phyloP scores from a whole-genome alignment of 2,888 invertebrate species.

The Amaurobius ferox region DNA sequence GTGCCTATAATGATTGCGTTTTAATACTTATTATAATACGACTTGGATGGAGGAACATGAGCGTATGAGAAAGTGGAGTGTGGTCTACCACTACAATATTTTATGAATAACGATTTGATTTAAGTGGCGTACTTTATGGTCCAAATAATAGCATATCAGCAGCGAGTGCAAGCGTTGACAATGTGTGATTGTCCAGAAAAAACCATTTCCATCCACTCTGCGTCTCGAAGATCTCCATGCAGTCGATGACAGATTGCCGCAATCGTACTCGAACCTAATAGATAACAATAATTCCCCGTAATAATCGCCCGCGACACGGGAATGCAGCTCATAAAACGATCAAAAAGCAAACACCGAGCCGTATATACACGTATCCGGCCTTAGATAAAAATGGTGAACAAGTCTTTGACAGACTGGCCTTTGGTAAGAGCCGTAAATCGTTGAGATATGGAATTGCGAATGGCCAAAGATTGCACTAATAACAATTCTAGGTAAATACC shows the following conservation, averaged over 20 bases:
- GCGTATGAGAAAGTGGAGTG: no score
- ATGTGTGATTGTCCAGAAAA: background rate
- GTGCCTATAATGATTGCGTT: no score
- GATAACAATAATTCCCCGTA: conserved; percentile 69
- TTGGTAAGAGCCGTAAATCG: conserved; percentile 63
- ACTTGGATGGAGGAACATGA: no score
- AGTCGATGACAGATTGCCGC: conserved; percentile 66
- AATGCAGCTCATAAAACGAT: conserved; percentile 64
- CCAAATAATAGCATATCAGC: background rate
- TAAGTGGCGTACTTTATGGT: background rate
- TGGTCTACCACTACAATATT: no score
- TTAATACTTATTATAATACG: no score
- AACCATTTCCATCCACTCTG: conserved; percentile 12
- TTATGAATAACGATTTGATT: background rate
- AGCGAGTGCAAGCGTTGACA: background rate
- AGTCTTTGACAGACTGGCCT: conserved; percentile 68
- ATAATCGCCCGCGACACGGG: conserved; percentile 52
- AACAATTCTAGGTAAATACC: conserved; percentile 61
- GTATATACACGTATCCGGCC: conserved; percentile 37
- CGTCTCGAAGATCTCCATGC: conserved; percentile 16
- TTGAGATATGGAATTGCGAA: conserved; percentile 53
- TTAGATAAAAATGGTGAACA: conserved; percentile 39
- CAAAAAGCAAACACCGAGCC: conserved; percentile 59
- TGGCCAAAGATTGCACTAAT: conserved; percentile 59
- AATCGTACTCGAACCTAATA: conserved; percentile 65